Evolutionary conservation across 1,140 invertebrate genomes (phyloP), one percentile per base, ranked within the genome.

Genomic region (Metopolophium dirhodum): DNA sequence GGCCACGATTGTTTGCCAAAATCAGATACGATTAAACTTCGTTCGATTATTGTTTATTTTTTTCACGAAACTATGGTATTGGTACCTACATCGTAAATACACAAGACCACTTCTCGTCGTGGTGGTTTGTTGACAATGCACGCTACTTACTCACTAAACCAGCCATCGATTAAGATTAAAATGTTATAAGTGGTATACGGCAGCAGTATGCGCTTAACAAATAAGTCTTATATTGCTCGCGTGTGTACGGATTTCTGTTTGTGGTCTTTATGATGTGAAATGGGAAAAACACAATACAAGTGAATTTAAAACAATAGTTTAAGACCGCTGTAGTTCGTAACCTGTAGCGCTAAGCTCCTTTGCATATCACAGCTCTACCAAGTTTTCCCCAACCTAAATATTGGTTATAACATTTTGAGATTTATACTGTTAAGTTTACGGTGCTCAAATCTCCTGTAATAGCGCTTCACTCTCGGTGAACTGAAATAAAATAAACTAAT

Each of bases 21-120:
- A 91, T 91, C 68, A 35, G 90, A 91, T 77, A 91, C 7, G 54
- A 47, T 57, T 68, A 47, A 90, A 49, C 37, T 82, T 23, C 1
- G 89, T 51, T 77, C 61, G 90, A 91, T 91, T 91, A 91, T 77
- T 77, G 89, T 77, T 91, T 61, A 37, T 61, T 90, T 61, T 86
- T 41, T 86, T 30, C 45, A 14, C 6, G 20, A 41, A 85, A 41
- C 22, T 85, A 85, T 2, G 26, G 41, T 41, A 85, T 41, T 2
- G 83, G 22, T 45, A 26, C 54, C 54, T 57, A 57, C 83, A 41
- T 83, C 82, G 23, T 83, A 85, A 85, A 85, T 41, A 23, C 23
- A 26, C 45, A 41, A 85, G 45, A 85, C 9, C 37, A 85, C 37
- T 85, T 85, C 23, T 85, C 83, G 2, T 45, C 9, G 61, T 18